Percentiles rank a stretch among this genome's conserved stretches.
These are phyloP conservation scores for Nibea albiflora DNA, from an alignment of 2,113 vertebrate genomes.

Conservation along the genomic window DNA sequence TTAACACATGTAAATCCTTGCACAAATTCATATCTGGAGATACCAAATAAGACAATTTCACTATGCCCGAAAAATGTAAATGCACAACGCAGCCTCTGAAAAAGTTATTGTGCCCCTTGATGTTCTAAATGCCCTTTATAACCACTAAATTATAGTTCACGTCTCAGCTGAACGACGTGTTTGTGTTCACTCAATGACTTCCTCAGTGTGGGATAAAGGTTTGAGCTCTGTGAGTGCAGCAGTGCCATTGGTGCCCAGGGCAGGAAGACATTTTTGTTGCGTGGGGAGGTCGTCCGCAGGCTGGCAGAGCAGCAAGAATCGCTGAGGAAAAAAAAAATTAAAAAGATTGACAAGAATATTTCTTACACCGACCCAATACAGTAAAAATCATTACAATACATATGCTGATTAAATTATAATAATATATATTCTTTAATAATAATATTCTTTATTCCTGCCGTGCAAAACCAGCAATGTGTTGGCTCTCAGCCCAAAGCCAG, in stretches of 20 bases:
- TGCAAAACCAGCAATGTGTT: too few species aligned
- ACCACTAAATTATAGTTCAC: not conserved
- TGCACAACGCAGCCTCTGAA: too few species aligned
- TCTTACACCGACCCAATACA: too few species aligned
- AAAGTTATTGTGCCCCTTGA: not conserved
- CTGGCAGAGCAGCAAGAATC: slow-evolving; percentile 61
- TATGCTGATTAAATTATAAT: too few species aligned
- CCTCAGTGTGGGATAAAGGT: slow-evolving; percentile 3
- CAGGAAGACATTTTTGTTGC: slow-evolving; percentile 1
- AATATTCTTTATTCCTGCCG: too few species aligned
- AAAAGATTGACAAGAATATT: not conserved
- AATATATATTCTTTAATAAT: too few species aligned
- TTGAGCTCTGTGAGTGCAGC: slow-evolving; percentile 22
- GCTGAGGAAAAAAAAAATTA: slow-evolving; percentile 42
- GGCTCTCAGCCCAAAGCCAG: too few species aligned
- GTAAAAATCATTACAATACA: too few species aligned
- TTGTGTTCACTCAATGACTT: not conserved
- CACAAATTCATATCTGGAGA: not conserved
- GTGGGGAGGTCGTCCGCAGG: slow-evolving; percentile 44
- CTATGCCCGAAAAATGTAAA: not conserved
- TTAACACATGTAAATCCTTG: not conserved
- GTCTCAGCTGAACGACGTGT: not conserved
- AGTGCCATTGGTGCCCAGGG: not conserved
- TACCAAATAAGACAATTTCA: not conserved
- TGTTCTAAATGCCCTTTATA: not conserved